Percentiles rank a stretch among this genome's conserved stretches.
Conservation (phyloP, 2,888 invertebrate genomes). For the Agonum fuliginosum region DNA sequence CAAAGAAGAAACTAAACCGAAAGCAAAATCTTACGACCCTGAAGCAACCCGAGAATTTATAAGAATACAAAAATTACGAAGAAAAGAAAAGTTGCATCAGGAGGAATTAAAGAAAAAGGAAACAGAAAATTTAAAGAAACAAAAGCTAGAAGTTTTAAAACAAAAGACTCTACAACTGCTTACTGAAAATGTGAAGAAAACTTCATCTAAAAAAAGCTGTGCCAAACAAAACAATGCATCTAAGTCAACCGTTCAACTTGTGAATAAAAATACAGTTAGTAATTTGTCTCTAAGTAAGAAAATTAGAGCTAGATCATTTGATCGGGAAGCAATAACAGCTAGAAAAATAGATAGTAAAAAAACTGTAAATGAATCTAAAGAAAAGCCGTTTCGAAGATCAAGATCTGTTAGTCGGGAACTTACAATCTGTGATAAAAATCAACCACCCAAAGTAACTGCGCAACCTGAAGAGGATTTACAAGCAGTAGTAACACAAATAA, state of each 20-base stretch:
- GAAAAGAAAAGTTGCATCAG: constrained; percentile 70
- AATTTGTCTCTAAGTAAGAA: constrained; percentile 15
- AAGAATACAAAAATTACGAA: constrained; percentile 74
- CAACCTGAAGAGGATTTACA: constrained; percentile 28
- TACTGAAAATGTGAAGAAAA: constrained; percentile 68
- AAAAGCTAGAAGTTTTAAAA: constrained; percentile 72
- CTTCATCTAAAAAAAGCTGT: constrained; percentile 61
- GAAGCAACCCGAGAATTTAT: constrained; percentile 76
- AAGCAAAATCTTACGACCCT: constrained; percentile 72
- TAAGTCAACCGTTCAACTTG: constrained; percentile 48
- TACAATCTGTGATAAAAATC: constrained; percentile 44
- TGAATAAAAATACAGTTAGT: constrained; percentile 9
- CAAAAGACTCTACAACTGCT: constrained; percentile 72
- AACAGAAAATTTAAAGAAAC: constrained; percentile 71
- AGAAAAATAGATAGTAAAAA: background rate
- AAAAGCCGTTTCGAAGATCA: constrained; percentile 1
- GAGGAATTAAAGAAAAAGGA: constrained; percentile 66
- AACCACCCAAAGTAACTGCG: constrained; percentile 21
- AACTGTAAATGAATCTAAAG: constrained; percentile 1
- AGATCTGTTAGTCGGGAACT: constrained; percentile 49
- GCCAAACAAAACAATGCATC: constrained; percentile 27
- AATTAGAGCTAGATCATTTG: constrained; percentile 44
- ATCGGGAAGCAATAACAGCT: constrained; percentile 17
- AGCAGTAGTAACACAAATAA: constrained; percentile 4
- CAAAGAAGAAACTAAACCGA: constrained; percentile 62